Evolutionary conservation across 2,888 invertebrate genomes (phyloP).

Genomic region (Amphimallon solstitiale): DNA sequence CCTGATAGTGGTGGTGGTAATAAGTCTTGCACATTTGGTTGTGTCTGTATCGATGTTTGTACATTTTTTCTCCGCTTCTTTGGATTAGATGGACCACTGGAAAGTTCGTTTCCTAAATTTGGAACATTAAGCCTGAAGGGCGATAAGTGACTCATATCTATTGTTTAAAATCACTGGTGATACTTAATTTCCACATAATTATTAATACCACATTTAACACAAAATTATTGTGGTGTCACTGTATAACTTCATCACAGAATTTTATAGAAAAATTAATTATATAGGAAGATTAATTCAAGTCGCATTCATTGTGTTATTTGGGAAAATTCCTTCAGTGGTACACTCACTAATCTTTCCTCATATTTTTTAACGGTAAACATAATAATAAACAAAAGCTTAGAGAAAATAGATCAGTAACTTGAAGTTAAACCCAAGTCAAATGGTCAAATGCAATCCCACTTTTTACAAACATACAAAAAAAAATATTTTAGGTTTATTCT

Average conservation of each 20-base stretch:
- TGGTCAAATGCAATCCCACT: background rate
- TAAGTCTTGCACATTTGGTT: constrained; percentile 80
- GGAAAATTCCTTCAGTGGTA: background rate
- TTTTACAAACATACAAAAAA: background rate
- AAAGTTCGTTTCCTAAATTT: constrained; percentile 60
- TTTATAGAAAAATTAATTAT: background rate
- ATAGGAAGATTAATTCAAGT: background rate
- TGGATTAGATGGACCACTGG: constrained; percentile 83
- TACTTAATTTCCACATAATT: constrained; percentile 23
- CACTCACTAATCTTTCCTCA: background rate
- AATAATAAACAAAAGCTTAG: constrained; percentile 26
- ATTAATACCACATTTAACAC: constrained; percentile 9
- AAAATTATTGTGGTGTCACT: constrained; percentile 11
- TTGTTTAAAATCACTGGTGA: constrained; percentile 6
- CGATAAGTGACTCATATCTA: constrained; percentile 61
- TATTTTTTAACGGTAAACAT: constrained; percentile 25
- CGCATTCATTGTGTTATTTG: background rate
- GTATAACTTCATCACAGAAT: constrained; percentile 14
- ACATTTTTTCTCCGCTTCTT: constrained; percentile 88
- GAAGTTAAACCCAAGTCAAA: constrained; percentile 15
- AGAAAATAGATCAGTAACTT: constrained; percentile 24
- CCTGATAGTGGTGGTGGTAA: constrained; percentile 89
- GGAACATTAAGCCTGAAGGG: constrained; percentile 62
- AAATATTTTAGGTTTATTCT: background rate
- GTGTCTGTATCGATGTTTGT: constrained; percentile 74